Conservation (phyloP, 2,888 invertebrate species). For the Spodoptera picta region DNA sequence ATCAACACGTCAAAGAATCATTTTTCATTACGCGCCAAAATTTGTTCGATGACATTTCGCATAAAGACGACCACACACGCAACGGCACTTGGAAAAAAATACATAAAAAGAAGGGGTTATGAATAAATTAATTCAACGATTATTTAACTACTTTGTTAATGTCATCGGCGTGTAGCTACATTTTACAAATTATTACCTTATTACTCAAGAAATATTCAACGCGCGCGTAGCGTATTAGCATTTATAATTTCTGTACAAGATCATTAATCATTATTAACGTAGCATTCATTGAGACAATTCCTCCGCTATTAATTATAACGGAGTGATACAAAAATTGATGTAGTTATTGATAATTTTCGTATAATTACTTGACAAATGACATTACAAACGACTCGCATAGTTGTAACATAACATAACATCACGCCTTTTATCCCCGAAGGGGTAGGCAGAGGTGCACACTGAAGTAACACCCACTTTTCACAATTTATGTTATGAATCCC, state of each 20-base stretch:
- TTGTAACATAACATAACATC: no score
- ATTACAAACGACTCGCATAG: constrained; percentile 22
- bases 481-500: no score
- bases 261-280: constrained; percentile 78
- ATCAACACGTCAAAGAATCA: constrained; percentile 57
- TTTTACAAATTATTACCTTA: constrained; percentile 71
- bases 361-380: constrained; percentile 37
- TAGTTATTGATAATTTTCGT: constrained; percentile 35
- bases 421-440: no score
- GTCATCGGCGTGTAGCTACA: constrained; percentile 70
- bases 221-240: constrained; percentile 68
- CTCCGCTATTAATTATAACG: constrained; percentile 51
- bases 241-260: constrained; percentile 70
- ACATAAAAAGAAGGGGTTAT: constrained; percentile 43
- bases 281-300: constrained; percentile 66
- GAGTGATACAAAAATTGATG: constrained; percentile 53
- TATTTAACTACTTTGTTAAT: constrained; percentile 67
- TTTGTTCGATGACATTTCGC: constrained; percentile 59
- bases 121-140: constrained; percentile 68
- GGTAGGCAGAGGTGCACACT: no score
- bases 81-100: constrained; percentile 33
- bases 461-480: no score
- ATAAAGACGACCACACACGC: constrained; percentile 65
- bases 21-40: constrained; percentile 64
- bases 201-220: constrained; percentile 72